Base-by-base conservation (phyloP, 2,797 vertebrate genomes). In the Pteronotus mesoamericanus region DNA sequence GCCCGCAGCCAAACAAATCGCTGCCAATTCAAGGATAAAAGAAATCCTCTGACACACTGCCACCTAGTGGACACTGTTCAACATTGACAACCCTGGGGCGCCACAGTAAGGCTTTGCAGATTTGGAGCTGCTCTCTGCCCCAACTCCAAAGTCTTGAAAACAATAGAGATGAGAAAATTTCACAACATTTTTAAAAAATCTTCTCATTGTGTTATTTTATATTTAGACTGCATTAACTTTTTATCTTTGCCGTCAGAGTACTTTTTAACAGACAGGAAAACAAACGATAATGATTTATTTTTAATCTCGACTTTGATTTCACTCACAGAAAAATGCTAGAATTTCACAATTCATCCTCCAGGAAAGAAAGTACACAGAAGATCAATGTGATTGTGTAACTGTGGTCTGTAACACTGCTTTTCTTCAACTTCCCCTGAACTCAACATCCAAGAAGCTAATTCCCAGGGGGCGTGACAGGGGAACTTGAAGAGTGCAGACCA, bases 21-120 rank as follows among this genome's bases (percentile, higher is more conserved):
- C 39, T 10, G 83, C 79, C 75, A 24, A 72, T 0, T 26, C 78
- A 34, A 77, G 39, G 32, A 61, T 85, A 12, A 86, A 91, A 90
- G 80, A 96, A 97, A 93, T 9, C 93, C 71, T 97, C 94, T 91
- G 68, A 91, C 80, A 95, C 85, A 96, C 91, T 94, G 97, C 97
- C 97, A 97, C 87, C 97, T 98, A 72, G 96, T 94, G 97, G 97
- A 61, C 42, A 2, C 4, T 34, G 19, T 8, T 8, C 14, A 5
- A 24, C 84, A 95, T 39, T 39, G 89, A 42, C 79, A 24, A 3
- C 12, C 14, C 66, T 15, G 44, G 53, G 19, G 86, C 2, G 29
- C 10, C 9, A 5, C 16, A 21, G 48, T 7, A 29, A 4, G 53
- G 19, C 18, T 83, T 80, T 39, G 32, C 3, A 37, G 26, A 48